Conservation (phyloP, 2,113 vertebrate species). For the Otus sunia region DNA sequence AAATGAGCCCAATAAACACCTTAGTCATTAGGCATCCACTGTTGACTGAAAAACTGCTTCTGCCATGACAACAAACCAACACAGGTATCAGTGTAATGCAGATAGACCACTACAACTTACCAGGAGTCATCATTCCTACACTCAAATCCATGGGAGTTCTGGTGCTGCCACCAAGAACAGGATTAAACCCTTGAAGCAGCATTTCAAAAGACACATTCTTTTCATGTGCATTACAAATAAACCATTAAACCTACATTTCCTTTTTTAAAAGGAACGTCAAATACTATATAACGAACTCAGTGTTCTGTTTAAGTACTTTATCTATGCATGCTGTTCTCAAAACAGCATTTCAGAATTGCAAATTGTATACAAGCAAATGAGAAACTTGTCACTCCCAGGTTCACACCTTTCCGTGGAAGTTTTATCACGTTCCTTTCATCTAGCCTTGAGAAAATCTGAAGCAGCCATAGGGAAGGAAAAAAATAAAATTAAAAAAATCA, state of each 20-base stretch:
- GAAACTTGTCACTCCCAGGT: constrained; percentile 6
- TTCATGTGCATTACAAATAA: not conserved
- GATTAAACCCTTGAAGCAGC: not conserved
- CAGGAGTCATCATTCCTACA: not conserved
- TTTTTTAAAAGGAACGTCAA: not conserved
- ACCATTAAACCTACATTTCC: not conserved
- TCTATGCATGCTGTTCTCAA: constrained; percentile 1
- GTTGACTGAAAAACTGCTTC: not conserved
- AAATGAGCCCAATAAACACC: not conserved
- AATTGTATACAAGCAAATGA: constrained; percentile 28
- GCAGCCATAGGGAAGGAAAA: not conserved
- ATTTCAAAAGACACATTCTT: not conserved
- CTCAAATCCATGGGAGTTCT: not conserved
- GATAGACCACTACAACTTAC: not conserved
- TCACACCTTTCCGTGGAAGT: not conserved
- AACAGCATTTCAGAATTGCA: constrained; percentile 51
- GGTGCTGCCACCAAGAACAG: not conserved
- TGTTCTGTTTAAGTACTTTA: not conserved
- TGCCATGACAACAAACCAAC: not conserved
- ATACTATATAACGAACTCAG: not conserved
- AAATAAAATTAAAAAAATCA: not conserved
- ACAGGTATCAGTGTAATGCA: not conserved
- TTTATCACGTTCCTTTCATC: not conserved
- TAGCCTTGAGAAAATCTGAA: not conserved
- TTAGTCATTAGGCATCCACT: not conserved